phyloP scores from a whole-genome alignment of 1,140 invertebrate genomes.

The Helicoverpa zea region DNA sequence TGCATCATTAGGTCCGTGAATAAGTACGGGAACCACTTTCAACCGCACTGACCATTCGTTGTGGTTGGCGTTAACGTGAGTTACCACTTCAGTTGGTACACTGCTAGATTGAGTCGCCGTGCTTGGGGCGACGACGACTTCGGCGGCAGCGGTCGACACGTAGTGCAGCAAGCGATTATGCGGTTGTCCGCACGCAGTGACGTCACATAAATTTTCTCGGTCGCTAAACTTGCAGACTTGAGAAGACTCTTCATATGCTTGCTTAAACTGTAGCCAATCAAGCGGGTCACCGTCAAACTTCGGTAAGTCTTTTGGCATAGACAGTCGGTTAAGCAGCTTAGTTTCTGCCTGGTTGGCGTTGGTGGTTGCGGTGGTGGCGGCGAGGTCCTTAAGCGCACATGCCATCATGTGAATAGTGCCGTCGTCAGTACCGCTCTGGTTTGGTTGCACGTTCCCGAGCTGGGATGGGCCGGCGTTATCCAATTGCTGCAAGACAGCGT shows the following conservation, averaged over 20 bases:
- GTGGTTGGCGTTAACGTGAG: conserved; percentile 11
- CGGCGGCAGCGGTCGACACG: not conserved
- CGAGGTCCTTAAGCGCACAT: no score
- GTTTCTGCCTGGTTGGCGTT: no score
- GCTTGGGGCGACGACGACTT: not conserved
- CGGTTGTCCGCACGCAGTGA: conserved; percentile 49
- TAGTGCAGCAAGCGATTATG: conserved; percentile 58
- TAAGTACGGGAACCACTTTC: conserved; percentile 52
- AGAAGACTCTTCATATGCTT: conserved; percentile 55
- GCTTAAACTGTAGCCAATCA: conserved; percentile 61
- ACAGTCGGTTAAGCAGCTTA: no score
- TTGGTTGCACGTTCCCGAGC: no score
- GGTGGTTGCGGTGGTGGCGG: no score
- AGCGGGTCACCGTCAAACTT: conserved; percentile 50
- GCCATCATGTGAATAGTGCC: no score
- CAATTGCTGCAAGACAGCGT: no score
- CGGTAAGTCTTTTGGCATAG: no score
- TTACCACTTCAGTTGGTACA: not conserved
- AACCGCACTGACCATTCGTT: conserved; percentile 27
- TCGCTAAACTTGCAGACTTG: conserved; percentile 51
- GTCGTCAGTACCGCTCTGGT: no score
- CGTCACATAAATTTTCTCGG: conserved; percentile 57
- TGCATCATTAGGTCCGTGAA: conserved; percentile 54
- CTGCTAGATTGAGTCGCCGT: not conserved
- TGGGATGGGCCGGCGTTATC: no score